These are phyloP conservation scores for Craseonycteris thonglongyai DNA, from an alignment of 2,113 vertebrate genomes.

Conservation along the genomic window DNA sequence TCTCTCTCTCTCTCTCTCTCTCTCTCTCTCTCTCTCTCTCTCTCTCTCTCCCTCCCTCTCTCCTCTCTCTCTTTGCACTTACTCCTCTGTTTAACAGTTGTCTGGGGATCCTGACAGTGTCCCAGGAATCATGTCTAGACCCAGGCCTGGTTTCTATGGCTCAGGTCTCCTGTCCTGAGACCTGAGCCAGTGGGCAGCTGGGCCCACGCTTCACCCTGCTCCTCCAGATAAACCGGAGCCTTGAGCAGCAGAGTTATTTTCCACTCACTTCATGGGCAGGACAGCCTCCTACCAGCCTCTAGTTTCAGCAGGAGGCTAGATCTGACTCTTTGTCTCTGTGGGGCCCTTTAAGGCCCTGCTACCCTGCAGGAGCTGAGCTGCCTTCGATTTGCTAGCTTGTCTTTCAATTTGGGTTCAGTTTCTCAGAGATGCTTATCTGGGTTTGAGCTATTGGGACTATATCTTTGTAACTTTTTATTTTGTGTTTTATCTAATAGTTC, in stretches of 20 bases:
- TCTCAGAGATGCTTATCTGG: background rate
- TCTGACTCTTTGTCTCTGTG: background rate
- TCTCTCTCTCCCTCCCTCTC: no score
- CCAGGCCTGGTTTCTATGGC: background rate
- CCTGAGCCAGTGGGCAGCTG: background rate
- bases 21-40: no score
- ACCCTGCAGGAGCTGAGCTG: background rate
- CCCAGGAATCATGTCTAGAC: background rate
- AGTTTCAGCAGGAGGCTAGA: background rate
- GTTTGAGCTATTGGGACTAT: background rate
- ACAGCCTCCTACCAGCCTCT: background rate
- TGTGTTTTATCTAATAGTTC: background rate
- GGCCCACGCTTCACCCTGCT: background rate
- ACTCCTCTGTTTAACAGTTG: background rate
- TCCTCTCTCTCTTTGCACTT: background rate
- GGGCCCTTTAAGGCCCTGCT: background rate
- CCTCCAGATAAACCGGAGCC: background rate
- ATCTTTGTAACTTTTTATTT: background rate
- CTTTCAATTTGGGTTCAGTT: background rate
- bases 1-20: no score
- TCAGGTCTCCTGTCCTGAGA: background rate
- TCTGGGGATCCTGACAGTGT: background rate
- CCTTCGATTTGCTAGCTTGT: background rate
- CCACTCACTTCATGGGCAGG: background rate
- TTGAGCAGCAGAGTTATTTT: background rate